Conservation (phyloP, 2,888 invertebrate species). For the Drosophila prostipennis region DNA sequence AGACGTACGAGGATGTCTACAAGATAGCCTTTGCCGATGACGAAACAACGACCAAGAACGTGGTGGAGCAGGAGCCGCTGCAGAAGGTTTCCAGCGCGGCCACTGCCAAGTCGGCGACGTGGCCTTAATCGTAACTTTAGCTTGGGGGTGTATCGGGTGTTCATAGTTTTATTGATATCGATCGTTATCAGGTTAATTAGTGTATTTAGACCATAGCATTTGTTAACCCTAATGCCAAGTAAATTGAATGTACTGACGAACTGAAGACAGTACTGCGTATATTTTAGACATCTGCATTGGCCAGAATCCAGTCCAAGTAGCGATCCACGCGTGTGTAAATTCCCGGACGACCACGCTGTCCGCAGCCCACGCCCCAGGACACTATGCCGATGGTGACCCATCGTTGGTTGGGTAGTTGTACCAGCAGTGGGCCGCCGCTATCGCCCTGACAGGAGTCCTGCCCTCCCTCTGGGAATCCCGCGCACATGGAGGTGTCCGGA, state of each 20-base stretch:
- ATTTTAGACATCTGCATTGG: constrained; percentile 81
- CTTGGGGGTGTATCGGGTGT: constrained; percentile 40
- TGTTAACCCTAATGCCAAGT: constrained; percentile 57
- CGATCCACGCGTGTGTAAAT: constrained; percentile 89
- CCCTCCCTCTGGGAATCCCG: constrained; percentile 90
- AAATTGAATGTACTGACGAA: constrained; percentile 52
- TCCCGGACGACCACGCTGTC: constrained; percentile 90
- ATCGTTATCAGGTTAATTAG: constrained; percentile 41
- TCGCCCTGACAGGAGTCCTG: constrained; percentile 92
- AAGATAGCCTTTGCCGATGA: constrained; percentile 90
- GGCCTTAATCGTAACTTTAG: constrained; percentile 33
- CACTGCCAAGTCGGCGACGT: constrained; percentile 20
- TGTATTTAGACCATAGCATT: constrained; percentile 58
- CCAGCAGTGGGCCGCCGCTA: constrained; percentile 89
- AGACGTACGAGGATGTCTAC: constrained; percentile 93
- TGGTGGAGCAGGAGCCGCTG: constrained; percentile 3
- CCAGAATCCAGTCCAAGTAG: constrained; percentile 82
- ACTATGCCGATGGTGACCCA: constrained; percentile 93
- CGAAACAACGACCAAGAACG: constrained; percentile 9
- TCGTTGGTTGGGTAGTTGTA: constrained; percentile 89
- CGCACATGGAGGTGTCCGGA: constrained; percentile 90
- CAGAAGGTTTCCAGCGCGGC: constrained; percentile 55
- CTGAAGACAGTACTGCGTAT: neutral
- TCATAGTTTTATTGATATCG: constrained; percentile 50
- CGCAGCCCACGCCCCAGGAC: constrained; percentile 94